Evolutionary conservation across 2,113 vertebrate species (phyloP).

Genomic region (Vulpes ferrilata): DNA sequence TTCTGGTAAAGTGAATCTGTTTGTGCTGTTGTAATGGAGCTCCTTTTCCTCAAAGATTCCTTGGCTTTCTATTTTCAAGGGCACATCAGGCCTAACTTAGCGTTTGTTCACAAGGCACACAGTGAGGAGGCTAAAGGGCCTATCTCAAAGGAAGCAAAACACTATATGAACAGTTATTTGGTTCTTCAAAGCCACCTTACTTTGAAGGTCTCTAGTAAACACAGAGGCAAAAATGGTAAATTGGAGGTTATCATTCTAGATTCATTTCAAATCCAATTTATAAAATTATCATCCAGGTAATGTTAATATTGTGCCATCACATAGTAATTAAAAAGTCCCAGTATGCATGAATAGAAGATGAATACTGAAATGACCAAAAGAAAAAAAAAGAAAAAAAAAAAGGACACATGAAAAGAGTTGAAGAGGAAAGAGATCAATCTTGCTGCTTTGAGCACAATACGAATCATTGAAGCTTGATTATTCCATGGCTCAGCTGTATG

Average conservation of each 20-base stretch:
- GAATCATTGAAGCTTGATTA: neutral
- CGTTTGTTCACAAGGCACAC: neutral
- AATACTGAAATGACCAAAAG: neutral
- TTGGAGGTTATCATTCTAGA: neutral
- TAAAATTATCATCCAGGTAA: neutral
- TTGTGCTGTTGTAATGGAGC: neutral
- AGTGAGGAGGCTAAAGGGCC: neutral
- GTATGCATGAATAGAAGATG: neutral
- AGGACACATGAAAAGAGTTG: neutral
- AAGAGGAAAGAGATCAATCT: neutral
- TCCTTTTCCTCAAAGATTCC: neutral
- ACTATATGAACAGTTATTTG: neutral
- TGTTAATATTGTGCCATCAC: neutral
- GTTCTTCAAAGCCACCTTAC: neutral
- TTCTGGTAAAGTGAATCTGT: neutral
- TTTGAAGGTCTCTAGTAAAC: neutral
- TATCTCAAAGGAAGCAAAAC: neutral
- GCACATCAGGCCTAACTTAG: neutral
- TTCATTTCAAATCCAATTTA: neutral
- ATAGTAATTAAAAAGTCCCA: neutral
- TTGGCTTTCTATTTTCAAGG: neutral
- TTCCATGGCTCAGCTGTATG: neutral
- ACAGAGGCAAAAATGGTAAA: neutral
- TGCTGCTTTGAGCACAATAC: neutral
- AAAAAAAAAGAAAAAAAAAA: neutral